phyloP scores from a whole-genome alignment of 2,888 invertebrate genomes.

The Himalopsyche tibetana region DNA sequence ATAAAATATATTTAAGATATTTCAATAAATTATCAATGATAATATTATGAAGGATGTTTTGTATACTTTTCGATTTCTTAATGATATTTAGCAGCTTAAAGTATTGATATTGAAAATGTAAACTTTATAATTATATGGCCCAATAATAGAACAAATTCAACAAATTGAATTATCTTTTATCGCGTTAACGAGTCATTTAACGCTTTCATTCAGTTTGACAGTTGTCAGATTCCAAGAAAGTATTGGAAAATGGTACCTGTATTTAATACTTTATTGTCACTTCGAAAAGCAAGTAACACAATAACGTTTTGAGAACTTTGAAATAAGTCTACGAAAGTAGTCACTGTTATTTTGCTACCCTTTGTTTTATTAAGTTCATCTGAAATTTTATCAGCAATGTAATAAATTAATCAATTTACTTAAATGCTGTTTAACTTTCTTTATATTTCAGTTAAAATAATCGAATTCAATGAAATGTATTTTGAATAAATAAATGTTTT shows the following conservation, averaged over 20 bases:
- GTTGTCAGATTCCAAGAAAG: conserved; percentile 48
- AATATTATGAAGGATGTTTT: no score
- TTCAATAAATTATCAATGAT: no score
- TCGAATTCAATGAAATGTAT: no score
- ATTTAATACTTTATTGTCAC: conserved; percentile 18
- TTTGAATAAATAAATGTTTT: no score
- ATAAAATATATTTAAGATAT: no score
- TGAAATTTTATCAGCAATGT: background rate
- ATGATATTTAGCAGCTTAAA: no score
- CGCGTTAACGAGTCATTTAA: conserved; percentile 58
- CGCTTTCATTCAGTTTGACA: conserved; percentile 51
- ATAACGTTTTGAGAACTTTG: background rate
- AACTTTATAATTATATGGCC: no score
- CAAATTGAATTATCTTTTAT: conserved; percentile 30
- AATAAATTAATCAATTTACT: conserved; percentile 15
- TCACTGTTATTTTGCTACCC: background rate
- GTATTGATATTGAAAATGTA: no score
- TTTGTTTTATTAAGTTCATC: conserved; percentile 2
- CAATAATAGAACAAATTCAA: background rate
- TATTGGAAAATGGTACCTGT: conserved; percentile 43
- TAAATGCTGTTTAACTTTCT: background rate
- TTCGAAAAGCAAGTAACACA: background rate
- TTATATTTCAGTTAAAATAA: background rate
- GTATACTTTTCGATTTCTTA: no score
- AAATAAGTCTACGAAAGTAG: background rate